Base-by-base conservation (phyloP, 2,797 vertebrate genomes). In the Pipistrellus nathusii region DNA sequence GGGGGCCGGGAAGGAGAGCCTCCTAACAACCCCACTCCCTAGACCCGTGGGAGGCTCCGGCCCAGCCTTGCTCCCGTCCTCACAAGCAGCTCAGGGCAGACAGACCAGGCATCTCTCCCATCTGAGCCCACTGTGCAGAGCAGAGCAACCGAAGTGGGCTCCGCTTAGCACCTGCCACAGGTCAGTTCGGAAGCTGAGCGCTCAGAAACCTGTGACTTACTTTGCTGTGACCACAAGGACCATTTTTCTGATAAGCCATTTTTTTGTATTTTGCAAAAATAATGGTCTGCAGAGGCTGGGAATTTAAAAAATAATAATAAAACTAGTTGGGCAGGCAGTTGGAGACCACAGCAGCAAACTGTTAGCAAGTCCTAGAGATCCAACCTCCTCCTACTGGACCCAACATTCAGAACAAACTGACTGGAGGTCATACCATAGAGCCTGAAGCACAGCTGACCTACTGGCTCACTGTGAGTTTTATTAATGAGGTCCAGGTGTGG, bases 61-160 rank as follows among this genome's bases (percentile, higher is more conserved):
- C 35, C 21, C 27, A 46, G 23, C 53, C 62, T 23, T 41, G 64
- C 11, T n/a, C 57, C 46, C 5, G 46, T 14, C 48, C 87, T 57
- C 46, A 53, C 23, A 32, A 71, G n/a, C 41, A 82, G n/a, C 77
- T 64, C 55, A 35, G 23, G n/a, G 8, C 20, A 51, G 44, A 30
- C 11, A 53, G 23, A 46, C 27, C 69, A 55, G 55, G 35, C 20
- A 14, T 30, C 18, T 75, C 46, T 53, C 71, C 59, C 35, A 17
- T 15, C 32, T 6, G 12, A 48, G 17, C 73, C 57, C 46, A 18
- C 32, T 7, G 35, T 18, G 3, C 1, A 18, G 25, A 77, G 27
- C 4, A 6, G 51, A 8, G 4, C 41, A 41, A 3, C 32, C 48
- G 0, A 17, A 69, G 20, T 3, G 30, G 0, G 25, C 5, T 8